phyloP scores from a whole-genome alignment of 2,113 vertebrate species.

The Leuciscus idus region DNA sequence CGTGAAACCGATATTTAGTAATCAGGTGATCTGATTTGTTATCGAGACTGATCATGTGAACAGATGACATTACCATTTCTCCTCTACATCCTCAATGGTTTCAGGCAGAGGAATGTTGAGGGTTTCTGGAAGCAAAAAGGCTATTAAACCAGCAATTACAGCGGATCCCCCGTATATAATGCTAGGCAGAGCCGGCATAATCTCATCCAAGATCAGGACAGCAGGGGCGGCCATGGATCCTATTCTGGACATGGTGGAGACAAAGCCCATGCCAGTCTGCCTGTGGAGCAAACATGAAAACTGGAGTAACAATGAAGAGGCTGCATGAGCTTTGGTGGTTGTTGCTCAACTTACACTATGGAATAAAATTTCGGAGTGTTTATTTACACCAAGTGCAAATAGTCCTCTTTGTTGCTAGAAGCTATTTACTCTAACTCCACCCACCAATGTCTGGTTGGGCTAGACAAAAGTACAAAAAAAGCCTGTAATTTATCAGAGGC shows the following conservation, averaged over 20 bases:
- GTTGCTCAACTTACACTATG: neutral
- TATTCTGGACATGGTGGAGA: slow-evolving; percentile 86
- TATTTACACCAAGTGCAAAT: too few relatives aligned
- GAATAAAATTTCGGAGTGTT: neutral
- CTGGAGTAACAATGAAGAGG: neutral
- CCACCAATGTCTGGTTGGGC: too few relatives aligned
- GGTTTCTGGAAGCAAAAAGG: slow-evolving; percentile 85
- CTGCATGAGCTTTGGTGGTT: neutral
- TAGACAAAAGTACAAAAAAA: too few relatives aligned
- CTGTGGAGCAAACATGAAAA: slow-evolving; percentile 63
- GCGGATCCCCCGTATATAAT: slow-evolving; percentile 81
- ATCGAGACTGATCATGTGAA: neutral
- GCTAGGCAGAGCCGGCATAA: slow-evolving; percentile 80
- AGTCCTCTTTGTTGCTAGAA: too few relatives aligned
- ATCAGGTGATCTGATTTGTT: neutral
- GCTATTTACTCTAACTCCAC: too few relatives aligned
- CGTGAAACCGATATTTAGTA: neutral
- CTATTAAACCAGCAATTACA: slow-evolving; percentile 69
- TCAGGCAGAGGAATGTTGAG: slow-evolving; percentile 82
- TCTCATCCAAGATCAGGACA: slow-evolving; percentile 86
- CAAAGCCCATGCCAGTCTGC: slow-evolving; percentile 89
- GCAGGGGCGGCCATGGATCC: slow-evolving; percentile 89
- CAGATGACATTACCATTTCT: slow-evolving; percentile 58
- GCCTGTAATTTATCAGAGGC: too few relatives aligned
- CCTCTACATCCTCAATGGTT: slow-evolving; percentile 85